Evolutionary conservation across 2,888 invertebrate species (phyloP), one percentile per base, ranked within the genome.

Genomic region (Cataglyphis altisquamis): DNA sequence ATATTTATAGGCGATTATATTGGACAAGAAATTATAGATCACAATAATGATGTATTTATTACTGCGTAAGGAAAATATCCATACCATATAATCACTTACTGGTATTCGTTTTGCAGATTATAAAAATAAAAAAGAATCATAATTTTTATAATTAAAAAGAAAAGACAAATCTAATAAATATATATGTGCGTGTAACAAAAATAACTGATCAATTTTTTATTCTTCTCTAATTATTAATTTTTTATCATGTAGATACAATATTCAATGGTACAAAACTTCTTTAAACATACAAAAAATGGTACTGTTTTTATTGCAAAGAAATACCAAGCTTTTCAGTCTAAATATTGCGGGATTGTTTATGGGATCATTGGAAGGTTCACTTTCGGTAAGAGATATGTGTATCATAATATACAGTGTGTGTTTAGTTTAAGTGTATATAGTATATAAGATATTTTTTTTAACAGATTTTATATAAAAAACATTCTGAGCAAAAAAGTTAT

Each of bases 261-360:
- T 75, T 21, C 48, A 36, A 0, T 75, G 75, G 75, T 75, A 75
- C 3, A 0, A 18, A 15, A 52, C 64, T 10, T 36, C 75, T 0
- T 39, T 64, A 12, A 15, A 64, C 10, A 12, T 75, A 39, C 75
- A 75, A 5, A 75, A 64, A 3, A 25, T 75, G 48, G 39, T 75
- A 36, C 0, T 75, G 10, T 75, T 75, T 2, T 0, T 75, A 25
- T 36, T 75, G 18, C 63, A 64, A 64, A 75, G 75, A 15, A 2
- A 18, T 45, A 64, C 0, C 10, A 75, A 64, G 1, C 8, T 1
- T 10, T 75, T 64, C 4, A 73, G 5, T 60, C 0, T 73, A 8
- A 60, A 73, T 62, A 41, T 73, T 25, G 73, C 60, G 8, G 60
- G 60, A 45, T 9, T 73, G 0, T 15, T 73, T n/a, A 41, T 73